Evolutionary conservation across 2,797 vertebrate species (phyloP).

Genomic region (Oryzias dopingdopingensis): DNA sequence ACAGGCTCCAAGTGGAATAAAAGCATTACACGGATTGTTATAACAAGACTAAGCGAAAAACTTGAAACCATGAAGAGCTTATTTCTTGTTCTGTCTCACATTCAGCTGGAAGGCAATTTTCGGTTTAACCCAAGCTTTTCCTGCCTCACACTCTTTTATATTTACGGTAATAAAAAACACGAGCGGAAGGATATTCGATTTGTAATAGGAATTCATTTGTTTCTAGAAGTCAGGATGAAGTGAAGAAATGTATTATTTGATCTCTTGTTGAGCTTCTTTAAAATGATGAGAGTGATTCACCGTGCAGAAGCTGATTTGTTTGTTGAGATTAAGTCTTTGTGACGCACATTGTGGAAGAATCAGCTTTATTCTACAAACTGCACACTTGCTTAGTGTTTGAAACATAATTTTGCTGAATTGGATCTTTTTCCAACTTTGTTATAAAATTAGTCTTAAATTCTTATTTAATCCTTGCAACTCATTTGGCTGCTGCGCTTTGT

Average conservation of each 20-base stretch:
- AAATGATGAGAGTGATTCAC: too few relatives aligned
- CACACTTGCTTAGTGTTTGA: background rate
- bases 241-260: background rate
- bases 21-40: background rate
- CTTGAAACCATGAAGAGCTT: background rate
- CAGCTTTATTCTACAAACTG: background rate
- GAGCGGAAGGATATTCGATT: too few relatives aligned
- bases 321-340: slow-evolving; percentile 5
- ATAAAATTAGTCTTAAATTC: background rate
- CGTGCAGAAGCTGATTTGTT: background rate
- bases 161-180: background rate
- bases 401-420: background rate
- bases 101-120: background rate
- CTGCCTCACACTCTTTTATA: background rate
- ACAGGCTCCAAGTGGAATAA: background rate
- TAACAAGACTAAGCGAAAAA: background rate
- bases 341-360: background rate
- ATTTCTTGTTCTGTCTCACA: background rate
- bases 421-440: background rate
- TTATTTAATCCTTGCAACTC: slow-evolving; percentile 1
- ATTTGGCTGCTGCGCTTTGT: slow-evolving; percentile 4
- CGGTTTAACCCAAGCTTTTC: background rate
- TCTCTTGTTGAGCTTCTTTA: background rate
- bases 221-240: background rate
- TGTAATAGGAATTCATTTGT: background rate